Evolutionary conservation across 2,113 vertebrate species (phyloP).

Genomic region (Triplophysa dalaica): DNA sequence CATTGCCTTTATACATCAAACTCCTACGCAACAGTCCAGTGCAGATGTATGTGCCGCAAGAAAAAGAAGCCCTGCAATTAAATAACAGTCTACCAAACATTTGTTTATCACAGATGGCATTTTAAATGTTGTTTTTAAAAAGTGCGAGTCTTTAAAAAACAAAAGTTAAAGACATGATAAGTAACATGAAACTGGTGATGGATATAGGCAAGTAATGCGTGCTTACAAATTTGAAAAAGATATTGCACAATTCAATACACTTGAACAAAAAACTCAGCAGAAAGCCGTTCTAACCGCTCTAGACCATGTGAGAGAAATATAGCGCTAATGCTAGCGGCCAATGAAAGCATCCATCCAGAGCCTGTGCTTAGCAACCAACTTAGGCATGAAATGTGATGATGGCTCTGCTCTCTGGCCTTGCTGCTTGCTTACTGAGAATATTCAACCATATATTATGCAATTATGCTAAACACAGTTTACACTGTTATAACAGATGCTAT

Average conservation of each 20-base stretch:
- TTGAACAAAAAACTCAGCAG: not conserved
- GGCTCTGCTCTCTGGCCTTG: constrained; percentile 52
- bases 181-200: not conserved
- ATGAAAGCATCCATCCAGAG: constrained; percentile 59
- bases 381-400: constrained; percentile 39
- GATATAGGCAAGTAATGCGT: not conserved
- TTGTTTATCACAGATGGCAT: constrained; percentile 13
- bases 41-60: constrained; percentile 20
- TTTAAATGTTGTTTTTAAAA: constrained; percentile 5
- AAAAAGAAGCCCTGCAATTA: not conserved
- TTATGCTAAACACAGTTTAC: constrained; percentile 60
- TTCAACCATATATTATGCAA: constrained; percentile 62
- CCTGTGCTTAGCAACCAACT: constrained; percentile 17
- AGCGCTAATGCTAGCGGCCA: constrained; percentile 42
- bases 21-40: not conserved
- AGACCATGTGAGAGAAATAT: not conserved
- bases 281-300: not conserved
- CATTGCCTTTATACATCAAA: constrained; percentile 2
- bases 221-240: not conserved
- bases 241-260: not conserved
- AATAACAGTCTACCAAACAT: constrained; percentile 3
- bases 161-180: not conserved
- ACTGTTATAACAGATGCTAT: constrained; percentile 66
- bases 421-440: not conserved
- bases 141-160: constrained; percentile 2